Base-by-base conservation (phyloP, 2,888 invertebrate genomes). In the Ennomos erosarius region DNA sequence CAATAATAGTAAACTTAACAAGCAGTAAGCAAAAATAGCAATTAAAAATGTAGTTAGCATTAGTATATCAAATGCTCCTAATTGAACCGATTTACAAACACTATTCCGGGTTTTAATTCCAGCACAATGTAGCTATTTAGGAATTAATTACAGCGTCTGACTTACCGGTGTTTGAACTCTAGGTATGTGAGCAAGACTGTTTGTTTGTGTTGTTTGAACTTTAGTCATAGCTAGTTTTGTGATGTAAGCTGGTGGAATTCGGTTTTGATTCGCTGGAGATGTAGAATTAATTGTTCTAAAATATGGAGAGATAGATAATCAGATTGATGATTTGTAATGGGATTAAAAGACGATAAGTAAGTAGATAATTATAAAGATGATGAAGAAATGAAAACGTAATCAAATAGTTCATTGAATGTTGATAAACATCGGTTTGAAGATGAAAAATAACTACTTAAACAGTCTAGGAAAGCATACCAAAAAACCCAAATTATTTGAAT, bases 81-180 rank as follows among this genome's bases (percentile, higher is more conserved):
- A 76, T 69, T 62, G 59, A 54, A 64, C 55, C 57, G 56, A 70
- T 65, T 74, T 71, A 73, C 72, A 68, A 70, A 62, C 42, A 53
- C 64, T 66, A 55, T 57, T 65, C 70, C 68, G 69, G 62, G 66
- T 69, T 64, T 59, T 60, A 62, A 53, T 67, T 64, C 51, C 58
- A 59, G 69, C 62, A 82, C 81, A 83, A 78, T 78, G 78, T 69
- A 69, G 65, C 76, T 79, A 79, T 85, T 85, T 79, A 78, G 76
- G 75, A 72, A 76, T 81, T 79, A 81, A 85, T 85, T 85, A 85
- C 82, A 78, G 67, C 71, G 74, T 69, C 74, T 75, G 74, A 49
- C 40, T 54, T 77, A 70, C 73, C 75, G 76, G 76, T 69, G 70
- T 71, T 72, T 77, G 76, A 77, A 71, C 75, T 62, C 61, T 51